Conservation (phyloP, 2,888 invertebrate genomes). For the Phoenoteleia sp. region DNA sequence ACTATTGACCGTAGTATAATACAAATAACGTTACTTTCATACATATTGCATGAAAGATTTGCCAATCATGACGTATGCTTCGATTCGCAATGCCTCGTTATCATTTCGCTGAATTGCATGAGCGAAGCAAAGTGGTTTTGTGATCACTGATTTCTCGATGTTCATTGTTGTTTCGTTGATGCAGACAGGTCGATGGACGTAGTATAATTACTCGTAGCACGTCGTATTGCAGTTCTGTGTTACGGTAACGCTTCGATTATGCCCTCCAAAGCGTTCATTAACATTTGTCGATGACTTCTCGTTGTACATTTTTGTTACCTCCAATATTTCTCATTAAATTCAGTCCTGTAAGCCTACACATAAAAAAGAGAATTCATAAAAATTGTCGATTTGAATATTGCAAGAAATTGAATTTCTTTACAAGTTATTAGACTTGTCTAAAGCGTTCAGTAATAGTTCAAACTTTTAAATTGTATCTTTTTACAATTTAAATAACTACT, state of each 20-base stretch:
- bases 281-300: slow-evolving; percentile 70
- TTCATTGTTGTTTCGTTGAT: slow-evolving; percentile 65
- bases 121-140: slow-evolving; percentile 69
- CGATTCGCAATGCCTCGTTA: slow-evolving; percentile 82
- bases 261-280: slow-evolving; percentile 84
- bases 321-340: slow-evolving; percentile 47
- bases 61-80: slow-evolving; percentile 66
- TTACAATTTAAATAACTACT: too few relatives aligned
- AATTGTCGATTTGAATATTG: too few relatives aligned
- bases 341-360: neutral
- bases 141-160: slow-evolving; percentile 67
- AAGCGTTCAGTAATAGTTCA: too few relatives aligned
- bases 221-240: slow-evolving; percentile 80
- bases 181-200: slow-evolving; percentile 71
- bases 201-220: slow-evolving; percentile 77
- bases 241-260: slow-evolving; percentile 84
- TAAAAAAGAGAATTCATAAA: too few relatives aligned
- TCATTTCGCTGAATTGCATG: slow-evolving; percentile 83
- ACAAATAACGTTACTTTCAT: slow-evolving; percentile 14
- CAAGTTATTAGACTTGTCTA: too few relatives aligned
- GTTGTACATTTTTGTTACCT: slow-evolving; percentile 39
- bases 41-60: slow-evolving; percentile 32
- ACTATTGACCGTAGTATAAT: too few relatives aligned
- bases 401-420: too few relatives aligned
- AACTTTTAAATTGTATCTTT: too few relatives aligned